Percentiles rank a stretch among this genome's conserved stretches.
Conservation (phyloP, 2,888 invertebrate genomes). For the Capitulum mitella region DNA sequence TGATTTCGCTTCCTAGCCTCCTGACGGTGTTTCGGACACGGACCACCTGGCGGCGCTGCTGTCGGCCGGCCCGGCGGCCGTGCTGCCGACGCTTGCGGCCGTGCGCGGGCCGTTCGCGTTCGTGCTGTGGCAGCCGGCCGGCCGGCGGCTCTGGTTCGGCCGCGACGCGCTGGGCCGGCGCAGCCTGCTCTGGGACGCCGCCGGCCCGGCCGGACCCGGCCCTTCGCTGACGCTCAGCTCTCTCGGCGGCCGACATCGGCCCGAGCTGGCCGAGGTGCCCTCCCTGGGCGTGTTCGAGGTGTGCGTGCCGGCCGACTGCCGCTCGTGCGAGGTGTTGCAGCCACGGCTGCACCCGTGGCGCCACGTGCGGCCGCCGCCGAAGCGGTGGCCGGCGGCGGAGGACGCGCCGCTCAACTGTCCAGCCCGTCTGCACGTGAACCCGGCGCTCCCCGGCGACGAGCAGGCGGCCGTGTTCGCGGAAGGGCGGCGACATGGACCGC, state of each 20-base stretch:
- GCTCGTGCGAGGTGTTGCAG: neutral
- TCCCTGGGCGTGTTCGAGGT: slow-evolving; percentile 45
- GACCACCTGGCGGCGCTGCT: slow-evolving; percentile 39
- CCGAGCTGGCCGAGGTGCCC: slow-evolving; percentile 41
- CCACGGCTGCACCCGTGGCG: slow-evolving; percentile 41
- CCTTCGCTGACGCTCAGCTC: slow-evolving; percentile 37
- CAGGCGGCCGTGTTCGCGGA: neutral
- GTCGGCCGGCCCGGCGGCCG: neutral
- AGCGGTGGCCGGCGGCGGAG: neutral
- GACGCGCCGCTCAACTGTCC: neutral
- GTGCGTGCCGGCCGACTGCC: slow-evolving; percentile 35
- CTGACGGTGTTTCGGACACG: slow-evolving; percentile 40
- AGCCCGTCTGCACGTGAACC: neutral
- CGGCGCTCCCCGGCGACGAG: neutral
- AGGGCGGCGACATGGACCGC: neutral
- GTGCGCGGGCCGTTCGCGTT: slow-evolving; percentile 79
- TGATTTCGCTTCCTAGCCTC: slow-evolving; percentile 30
- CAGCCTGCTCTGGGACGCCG: slow-evolving; percentile 57
- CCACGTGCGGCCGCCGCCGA: slow-evolving; percentile 35
- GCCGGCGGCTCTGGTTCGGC: slow-evolving; percentile 63
- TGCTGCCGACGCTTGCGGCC: slow-evolving; percentile 48
- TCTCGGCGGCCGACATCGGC: slow-evolving; percentile 29
- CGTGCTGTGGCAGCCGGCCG: slow-evolving; percentile 60
- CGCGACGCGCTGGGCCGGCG: slow-evolving; percentile 79
- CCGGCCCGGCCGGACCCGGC: slow-evolving; percentile 25